Evolutionary conservation across 1,140 invertebrate genomes (phyloP).

Genomic region (Phenacoccus solenopsis): DNA sequence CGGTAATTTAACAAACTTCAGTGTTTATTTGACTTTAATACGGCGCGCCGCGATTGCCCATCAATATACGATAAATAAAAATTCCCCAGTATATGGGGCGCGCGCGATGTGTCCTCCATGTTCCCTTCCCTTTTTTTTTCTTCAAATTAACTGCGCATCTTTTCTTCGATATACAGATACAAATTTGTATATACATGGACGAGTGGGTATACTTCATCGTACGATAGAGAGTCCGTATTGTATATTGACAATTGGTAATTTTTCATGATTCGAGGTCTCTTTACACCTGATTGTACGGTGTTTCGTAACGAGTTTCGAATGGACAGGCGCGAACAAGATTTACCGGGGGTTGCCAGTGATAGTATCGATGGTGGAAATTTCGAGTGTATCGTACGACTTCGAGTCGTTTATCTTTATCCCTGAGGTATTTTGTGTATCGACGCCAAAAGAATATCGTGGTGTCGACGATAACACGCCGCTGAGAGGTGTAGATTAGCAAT

Average conservation of each 20-base stretch:
- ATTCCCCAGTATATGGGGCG: too few species aligned
- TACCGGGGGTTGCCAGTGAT: too few species aligned
- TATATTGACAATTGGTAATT: neutral
- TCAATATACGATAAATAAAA: neutral
- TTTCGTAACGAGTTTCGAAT: neutral
- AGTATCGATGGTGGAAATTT: too few species aligned
- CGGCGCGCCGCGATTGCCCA: neutral
- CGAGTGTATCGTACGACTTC: too few species aligned
- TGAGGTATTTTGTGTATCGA: too few species aligned
- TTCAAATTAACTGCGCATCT: neutral
- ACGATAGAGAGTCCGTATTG: too few species aligned
- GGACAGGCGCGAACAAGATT: neutral
- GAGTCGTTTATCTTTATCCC: too few species aligned
- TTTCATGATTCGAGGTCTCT: neutral
- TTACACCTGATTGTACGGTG: neutral
- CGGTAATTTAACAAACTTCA: constrained; percentile 15
- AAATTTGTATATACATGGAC: neutral
- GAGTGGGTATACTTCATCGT: too few species aligned
- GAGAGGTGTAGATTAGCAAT: too few species aligned
- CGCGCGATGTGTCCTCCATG: too few species aligned
- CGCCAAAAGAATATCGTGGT: too few species aligned
- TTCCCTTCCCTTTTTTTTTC: neutral
- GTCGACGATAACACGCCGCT: too few species aligned
- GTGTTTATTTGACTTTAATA: constrained; percentile 16
- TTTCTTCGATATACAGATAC: neutral